These are phyloP conservation scores for Patella ulyssiponensis DNA, from an alignment of 2,888 invertebrate genomes.

Conservation along the genomic window DNA sequence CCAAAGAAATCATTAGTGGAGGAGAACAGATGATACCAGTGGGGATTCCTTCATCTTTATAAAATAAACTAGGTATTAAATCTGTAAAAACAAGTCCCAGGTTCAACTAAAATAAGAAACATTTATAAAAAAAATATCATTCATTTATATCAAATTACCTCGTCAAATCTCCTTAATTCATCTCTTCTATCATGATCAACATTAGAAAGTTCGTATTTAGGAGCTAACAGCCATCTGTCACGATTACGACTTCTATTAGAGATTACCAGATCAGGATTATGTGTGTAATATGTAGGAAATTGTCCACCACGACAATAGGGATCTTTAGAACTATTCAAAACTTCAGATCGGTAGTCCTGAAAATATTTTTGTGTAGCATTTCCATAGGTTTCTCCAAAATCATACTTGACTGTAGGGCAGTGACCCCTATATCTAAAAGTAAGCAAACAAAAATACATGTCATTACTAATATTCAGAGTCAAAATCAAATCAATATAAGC, in stretches of 20 bases:
- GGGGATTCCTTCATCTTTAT: too few relatives aligned
- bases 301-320: slow-evolving; percentile 69
- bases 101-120: background rate
- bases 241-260: slow-evolving; percentile 66
- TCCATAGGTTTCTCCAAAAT: slow-evolving; percentile 73
- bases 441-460: slow-evolving; percentile 6
- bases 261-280: slow-evolving; percentile 71
- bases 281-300: slow-evolving; percentile 71
- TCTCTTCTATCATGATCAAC: slow-evolving; percentile 69
- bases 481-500: too few relatives aligned
- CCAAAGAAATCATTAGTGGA: too few relatives aligned
- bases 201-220: slow-evolving; percentile 68
- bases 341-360: slow-evolving; percentile 70
- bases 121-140: background rate
- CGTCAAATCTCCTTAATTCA: slow-evolving; percentile 64
- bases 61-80: background rate
- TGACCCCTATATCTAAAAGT: slow-evolving; percentile 68
- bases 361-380: slow-evolving; percentile 72
- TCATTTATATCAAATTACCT: slow-evolving; percentile 46
- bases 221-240: slow-evolving; percentile 68
- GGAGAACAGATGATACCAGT: background rate
- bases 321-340: slow-evolving; percentile 66
- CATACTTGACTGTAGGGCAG: slow-evolving; percentile 71
- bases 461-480: too few relatives aligned
- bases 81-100: background rate